Conservation (phyloP, 2,113 vertebrate genomes). For the Taxidea taxus region DNA sequence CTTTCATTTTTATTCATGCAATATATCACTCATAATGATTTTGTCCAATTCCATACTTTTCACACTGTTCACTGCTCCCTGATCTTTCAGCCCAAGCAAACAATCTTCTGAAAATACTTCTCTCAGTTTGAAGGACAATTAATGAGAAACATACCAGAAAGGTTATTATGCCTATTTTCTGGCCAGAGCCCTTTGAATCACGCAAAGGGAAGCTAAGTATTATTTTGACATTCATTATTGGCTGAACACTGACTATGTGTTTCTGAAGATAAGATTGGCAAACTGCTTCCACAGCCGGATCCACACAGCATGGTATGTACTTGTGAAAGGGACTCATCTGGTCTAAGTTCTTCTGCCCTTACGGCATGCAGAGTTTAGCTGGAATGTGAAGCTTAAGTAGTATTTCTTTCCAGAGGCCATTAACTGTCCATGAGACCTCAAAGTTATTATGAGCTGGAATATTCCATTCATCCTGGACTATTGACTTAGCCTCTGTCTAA, state of each 20-base stretch:
- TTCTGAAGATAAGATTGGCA: slow-evolving; percentile 73
- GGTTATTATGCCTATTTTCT: slow-evolving; percentile 71
- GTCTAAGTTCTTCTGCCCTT: slow-evolving; percentile 63
- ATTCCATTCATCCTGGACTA: neutral
- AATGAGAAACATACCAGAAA: slow-evolving; percentile 66
- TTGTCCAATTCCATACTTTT: slow-evolving; percentile 50
- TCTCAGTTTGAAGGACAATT: slow-evolving; percentile 75
- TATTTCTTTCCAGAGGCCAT: slow-evolving; percentile 74
- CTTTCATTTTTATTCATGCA: neutral
- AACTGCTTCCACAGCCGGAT: slow-evolving; percentile 71
- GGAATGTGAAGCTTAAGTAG: slow-evolving; percentile 49
- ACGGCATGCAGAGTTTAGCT: slow-evolving; percentile 69
- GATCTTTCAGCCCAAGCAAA: slow-evolving; percentile 61
- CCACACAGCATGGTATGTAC: slow-evolving; percentile 67
- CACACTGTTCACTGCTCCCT: slow-evolving; percentile 59
- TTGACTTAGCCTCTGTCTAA: neutral
- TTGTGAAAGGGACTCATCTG: slow-evolving; percentile 77
- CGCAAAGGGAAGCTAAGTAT: slow-evolving; percentile 63
- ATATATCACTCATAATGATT: slow-evolving; percentile 51
- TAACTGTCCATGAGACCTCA: slow-evolving; percentile 44
- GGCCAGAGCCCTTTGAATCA: slow-evolving; percentile 55
- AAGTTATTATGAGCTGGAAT: slow-evolving; percentile 30
- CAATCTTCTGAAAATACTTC: slow-evolving; percentile 66
- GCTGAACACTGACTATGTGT: slow-evolving; percentile 68
- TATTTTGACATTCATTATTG: slow-evolving; percentile 78